Evolutionary conservation across 2,888 invertebrate genomes (phyloP).

Genomic region (Leptinotarsa juncta): DNA sequence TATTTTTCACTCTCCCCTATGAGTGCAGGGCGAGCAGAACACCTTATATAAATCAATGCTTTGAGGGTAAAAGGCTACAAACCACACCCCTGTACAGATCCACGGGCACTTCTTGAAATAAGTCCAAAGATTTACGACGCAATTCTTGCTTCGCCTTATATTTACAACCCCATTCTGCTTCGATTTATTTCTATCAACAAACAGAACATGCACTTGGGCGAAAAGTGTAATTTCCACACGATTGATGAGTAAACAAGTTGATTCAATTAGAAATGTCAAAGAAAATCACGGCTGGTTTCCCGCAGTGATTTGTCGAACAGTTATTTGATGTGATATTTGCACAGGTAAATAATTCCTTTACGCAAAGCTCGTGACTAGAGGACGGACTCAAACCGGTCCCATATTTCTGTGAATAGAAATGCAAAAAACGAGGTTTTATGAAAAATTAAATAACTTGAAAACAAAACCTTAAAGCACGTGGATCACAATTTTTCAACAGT

Average conservation of each 20-base stretch:
- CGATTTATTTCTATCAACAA: conserved; percentile 43
- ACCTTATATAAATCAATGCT: conserved; percentile 45
- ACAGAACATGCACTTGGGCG: conserved; percentile 22
- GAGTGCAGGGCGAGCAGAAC: conserved; percentile 45
- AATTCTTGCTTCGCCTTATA: conserved; percentile 47
- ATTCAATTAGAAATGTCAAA: conserved; percentile 19
- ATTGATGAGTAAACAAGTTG: conserved; percentile 27
- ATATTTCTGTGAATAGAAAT: too few relatives aligned
- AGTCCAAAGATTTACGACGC: conserved; percentile 50
- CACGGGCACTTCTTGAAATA: conserved; percentile 49
- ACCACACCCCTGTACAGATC: conserved; percentile 48
- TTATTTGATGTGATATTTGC: neutral
- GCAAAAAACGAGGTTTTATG: too few relatives aligned
- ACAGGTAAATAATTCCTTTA: too few relatives aligned
- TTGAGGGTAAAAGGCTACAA: conserved; percentile 48
- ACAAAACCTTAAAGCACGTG: too few relatives aligned
- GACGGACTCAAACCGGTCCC: too few relatives aligned
- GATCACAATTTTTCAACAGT: too few relatives aligned
- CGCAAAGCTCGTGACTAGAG: too few relatives aligned
- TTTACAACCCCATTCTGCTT: conserved; percentile 43
- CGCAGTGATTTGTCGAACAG: neutral
- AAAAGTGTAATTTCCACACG: conserved; percentile 22
- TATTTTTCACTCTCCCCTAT: conserved; percentile 8
- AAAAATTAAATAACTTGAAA: too few relatives aligned
- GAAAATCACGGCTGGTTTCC: conserved; percentile 2